phyloP scores from a whole-genome alignment of 2,113 vertebrate species.

The Isichthys henryi region DNA sequence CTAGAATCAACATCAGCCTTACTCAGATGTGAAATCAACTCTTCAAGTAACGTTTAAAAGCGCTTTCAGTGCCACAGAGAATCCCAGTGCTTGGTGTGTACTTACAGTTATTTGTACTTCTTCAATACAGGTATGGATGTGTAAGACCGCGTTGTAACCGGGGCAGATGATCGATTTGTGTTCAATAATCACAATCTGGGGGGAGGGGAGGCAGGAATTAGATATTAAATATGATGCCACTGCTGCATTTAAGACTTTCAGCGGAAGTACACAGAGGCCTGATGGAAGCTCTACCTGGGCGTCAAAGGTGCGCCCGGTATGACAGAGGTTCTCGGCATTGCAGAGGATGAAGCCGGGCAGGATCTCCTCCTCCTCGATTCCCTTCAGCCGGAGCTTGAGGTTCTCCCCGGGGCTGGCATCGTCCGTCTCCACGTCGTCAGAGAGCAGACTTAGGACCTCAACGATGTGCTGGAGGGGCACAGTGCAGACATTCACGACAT shows the following conservation, averaged over 20 bases:
- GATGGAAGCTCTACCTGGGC: slow-evolving; percentile 72
- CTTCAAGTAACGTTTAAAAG: neutral
- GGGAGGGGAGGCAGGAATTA: slow-evolving; percentile 23
- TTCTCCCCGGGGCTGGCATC: slow-evolving; percentile 89
- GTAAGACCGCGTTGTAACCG: slow-evolving; percentile 96
- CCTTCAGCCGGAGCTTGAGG: slow-evolving; percentile 92
- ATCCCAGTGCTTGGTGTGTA: slow-evolving; percentile 21
- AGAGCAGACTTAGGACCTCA: slow-evolving; percentile 93
- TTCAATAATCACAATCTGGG: slow-evolving; percentile 97
- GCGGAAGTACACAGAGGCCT: neutral
- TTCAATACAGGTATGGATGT: slow-evolving; percentile 98
- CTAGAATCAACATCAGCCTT: neutral
- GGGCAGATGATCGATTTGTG: slow-evolving; percentile 99
- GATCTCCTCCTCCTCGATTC: slow-evolving; percentile 98
- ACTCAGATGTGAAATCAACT: neutral
- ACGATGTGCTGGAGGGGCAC: slow-evolving; percentile 80
- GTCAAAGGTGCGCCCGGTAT: slow-evolving; percentile 95
- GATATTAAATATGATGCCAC: neutral
- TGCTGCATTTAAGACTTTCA: neutral
- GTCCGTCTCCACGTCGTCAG: slow-evolving; percentile 97
- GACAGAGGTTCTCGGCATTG: slow-evolving; percentile 93
- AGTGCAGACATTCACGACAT: neutral
- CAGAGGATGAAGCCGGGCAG: slow-evolving; percentile 97
- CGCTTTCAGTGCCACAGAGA: neutral
- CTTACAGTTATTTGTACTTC: slow-evolving; percentile 98